phyloP scores from a whole-genome alignment of 2,797 vertebrate species.

The Euphonia xanthogaster region DNA sequence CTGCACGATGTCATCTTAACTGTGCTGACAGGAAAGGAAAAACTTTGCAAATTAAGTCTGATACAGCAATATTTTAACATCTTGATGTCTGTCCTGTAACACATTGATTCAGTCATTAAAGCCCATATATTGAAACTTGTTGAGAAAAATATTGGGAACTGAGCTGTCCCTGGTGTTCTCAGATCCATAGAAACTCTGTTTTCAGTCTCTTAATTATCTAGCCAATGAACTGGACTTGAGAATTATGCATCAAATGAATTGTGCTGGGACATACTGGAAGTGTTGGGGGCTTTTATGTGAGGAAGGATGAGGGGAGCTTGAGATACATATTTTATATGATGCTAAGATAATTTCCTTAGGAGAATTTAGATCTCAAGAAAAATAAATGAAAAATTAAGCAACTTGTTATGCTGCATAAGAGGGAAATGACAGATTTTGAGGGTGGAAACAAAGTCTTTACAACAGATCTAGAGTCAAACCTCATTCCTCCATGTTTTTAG shows the following conservation, averaged over 20 bases:
- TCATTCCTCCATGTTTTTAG: background rate
- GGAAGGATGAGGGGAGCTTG: background rate
- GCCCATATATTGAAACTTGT: background rate
- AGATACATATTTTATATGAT: background rate
- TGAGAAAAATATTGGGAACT: constrained; percentile 15
- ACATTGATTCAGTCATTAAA: constrained; percentile 38
- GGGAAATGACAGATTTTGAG: background rate
- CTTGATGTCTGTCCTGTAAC: background rate
- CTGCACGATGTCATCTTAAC: background rate
- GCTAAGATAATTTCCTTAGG: background rate
- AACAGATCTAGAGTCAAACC: background rate
- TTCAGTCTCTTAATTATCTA: background rate
- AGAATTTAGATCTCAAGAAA: background rate
- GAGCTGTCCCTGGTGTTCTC: background rate
- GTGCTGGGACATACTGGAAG: background rate
- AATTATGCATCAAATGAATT: background rate
- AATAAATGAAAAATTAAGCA: background rate
- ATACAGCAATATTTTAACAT: constrained; percentile 56
- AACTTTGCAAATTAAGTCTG: constrained; percentile 20
- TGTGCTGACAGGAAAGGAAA: constrained; percentile 30
- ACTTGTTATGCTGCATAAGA: background rate
- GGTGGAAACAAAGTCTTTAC: background rate
- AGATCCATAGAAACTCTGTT: background rate
- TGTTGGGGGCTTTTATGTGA: background rate
- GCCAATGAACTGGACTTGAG: background rate